Percentiles rank a stretch among this genome's conserved stretches.
Evolutionary conservation across 2,113 vertebrate species (phyloP).

Genomic region (Strix aluco): DNA sequence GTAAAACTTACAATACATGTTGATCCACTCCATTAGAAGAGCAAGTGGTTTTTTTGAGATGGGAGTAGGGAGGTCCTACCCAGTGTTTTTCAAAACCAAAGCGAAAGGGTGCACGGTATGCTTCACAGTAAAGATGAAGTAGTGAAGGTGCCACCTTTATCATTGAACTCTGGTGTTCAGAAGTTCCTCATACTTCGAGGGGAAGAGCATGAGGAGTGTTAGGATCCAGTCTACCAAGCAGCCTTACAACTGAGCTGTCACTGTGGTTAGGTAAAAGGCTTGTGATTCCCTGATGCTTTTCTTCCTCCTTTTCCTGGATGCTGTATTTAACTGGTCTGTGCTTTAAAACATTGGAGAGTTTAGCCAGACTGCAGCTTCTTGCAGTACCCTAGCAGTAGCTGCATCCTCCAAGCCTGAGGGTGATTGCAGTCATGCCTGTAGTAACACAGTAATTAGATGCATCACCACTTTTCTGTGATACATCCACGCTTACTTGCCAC

Average conservation of each 20-base stretch:
- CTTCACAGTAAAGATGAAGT: not conserved
- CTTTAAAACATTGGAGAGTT: not conserved
- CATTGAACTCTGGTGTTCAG: not conserved
- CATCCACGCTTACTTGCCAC: not conserved
- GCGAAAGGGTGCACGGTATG: not conserved
- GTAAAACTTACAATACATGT: fast-evolving
- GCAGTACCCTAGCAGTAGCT: not conserved
- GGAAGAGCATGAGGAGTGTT: not conserved
- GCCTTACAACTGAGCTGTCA: not conserved
- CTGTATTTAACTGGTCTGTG: not conserved
- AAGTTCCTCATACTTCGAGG: not conserved
- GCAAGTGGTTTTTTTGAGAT: not conserved
- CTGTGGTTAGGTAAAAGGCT: not conserved
- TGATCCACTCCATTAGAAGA: not conserved
- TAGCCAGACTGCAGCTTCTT: not conserved
- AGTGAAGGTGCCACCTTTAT: not conserved
- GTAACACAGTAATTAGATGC: not conserved
- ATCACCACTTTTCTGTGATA: not conserved
- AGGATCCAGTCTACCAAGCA: not conserved
- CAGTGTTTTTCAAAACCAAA: not conserved
- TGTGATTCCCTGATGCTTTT: not conserved
- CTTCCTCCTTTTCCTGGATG: not conserved
- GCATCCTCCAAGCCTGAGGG: no score
- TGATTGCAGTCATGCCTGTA: not conserved
- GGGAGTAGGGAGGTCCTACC: not conserved